A percentile compares a stretch with the other conserved stretches of the same genome.
These are phyloP conservation scores for Antennarius maculatus DNA, from an alignment of 2,797 vertebrate genomes.

Conservation along the genomic window DNA sequence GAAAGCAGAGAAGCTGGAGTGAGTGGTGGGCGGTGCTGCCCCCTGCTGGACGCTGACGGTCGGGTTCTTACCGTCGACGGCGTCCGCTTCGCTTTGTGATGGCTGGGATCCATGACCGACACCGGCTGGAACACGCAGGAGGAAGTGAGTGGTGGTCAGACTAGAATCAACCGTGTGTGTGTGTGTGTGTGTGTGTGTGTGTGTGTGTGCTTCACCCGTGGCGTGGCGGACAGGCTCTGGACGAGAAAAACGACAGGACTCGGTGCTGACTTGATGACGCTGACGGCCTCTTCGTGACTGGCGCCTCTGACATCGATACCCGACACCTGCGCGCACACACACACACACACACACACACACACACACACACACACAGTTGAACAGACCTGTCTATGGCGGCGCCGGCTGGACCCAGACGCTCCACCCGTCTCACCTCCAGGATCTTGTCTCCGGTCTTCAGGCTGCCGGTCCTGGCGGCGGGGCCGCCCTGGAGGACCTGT, in stretches of 20 bases:
- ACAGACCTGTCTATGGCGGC: background rate
- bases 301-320: slow-evolving; percentile 89
- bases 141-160: background rate
- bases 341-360: too few species aligned
- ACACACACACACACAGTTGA: background rate
- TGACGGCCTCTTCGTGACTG: slow-evolving; percentile 91
- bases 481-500: slow-evolving; percentile 91
- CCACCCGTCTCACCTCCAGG: slow-evolving; percentile 84
- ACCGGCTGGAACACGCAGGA: slow-evolving; percentile 55
- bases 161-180: too few species aligned
- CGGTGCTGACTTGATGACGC: slow-evolving; percentile 88
- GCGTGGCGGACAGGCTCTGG: slow-evolving; percentile 88
- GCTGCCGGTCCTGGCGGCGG: slow-evolving; percentile 85
- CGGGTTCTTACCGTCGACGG: slow-evolving; percentile 54
- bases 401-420: background rate
- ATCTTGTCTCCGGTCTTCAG: slow-evolving; percentile 98
- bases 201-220: slow-evolving; percentile 79
- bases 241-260: slow-evolving; percentile 92
- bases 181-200: too few species aligned
- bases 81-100: slow-evolving; percentile 34
- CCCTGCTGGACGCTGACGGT: slow-evolving; percentile 38
- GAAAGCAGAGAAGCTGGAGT: background rate
- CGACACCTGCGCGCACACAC: slow-evolving; percentile 81
- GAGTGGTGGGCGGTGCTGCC: slow-evolving; percentile 23
- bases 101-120: slow-evolving; percentile 58